Conservation (phyloP, 2,888 invertebrate genomes). For the Andricus curvator region DNA sequence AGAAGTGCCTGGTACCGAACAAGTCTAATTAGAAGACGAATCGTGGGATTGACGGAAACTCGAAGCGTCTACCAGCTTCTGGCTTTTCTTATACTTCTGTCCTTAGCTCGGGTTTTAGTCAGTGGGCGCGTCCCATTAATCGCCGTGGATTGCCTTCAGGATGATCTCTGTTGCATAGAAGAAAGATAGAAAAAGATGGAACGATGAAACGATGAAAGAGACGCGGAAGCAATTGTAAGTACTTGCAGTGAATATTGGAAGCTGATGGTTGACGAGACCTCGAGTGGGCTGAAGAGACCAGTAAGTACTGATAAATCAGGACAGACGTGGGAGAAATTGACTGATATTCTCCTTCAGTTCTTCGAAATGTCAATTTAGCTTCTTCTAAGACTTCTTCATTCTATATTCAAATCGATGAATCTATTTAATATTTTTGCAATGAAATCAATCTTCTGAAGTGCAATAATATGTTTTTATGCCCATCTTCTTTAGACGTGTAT, state of each 20-base stretch:
- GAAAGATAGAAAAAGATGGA: background rate
- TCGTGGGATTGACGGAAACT: conserved; percentile 14
- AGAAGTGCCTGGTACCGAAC: background rate
- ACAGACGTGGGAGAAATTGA: conserved; percentile 17
- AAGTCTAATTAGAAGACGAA: conserved; percentile 25
- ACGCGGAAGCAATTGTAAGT: conserved; percentile 20
- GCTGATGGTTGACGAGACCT: conserved; percentile 23
- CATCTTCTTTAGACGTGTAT: too few species aligned
- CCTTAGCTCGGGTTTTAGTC: too few species aligned
- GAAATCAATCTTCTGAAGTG: background rate
- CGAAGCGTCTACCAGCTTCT: conserved; percentile 7
- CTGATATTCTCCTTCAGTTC: background rate
- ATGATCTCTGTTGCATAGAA: background rate
- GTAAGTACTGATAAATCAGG: conserved; percentile 19
- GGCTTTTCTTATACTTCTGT: conserved; percentile 9
- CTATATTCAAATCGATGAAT: background rate
- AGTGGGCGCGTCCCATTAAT: conserved; percentile 30
- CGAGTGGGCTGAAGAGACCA: conserved; percentile 12
- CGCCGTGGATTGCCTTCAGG: background rate
- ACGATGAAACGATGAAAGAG: background rate
- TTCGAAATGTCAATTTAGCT: background rate
- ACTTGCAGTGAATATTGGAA: conserved; percentile 18
- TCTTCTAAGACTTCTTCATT: conserved; percentile 7
- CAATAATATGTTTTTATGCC: background rate
- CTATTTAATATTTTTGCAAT: background rate